These are phyloP conservation scores for Lysiphlebus fabarum DNA, from an alignment of 1,140 invertebrate species.

Conservation along the genomic window DNA sequence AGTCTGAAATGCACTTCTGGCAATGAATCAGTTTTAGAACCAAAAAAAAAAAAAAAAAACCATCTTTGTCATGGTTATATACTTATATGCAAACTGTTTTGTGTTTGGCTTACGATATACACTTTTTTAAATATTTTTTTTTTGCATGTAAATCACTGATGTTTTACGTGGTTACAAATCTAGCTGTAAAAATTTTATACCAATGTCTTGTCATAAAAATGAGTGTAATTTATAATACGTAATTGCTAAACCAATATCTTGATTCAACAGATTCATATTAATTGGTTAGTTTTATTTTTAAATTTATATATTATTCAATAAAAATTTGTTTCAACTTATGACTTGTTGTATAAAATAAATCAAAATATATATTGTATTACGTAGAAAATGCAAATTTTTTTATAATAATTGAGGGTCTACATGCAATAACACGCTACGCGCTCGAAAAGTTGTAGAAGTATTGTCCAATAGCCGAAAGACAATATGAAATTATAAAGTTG, in stretches of 20 bases:
- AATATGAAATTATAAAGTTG: too few relatives aligned
- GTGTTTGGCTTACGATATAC: conserved; percentile 23
- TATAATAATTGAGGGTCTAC: too few relatives aligned
- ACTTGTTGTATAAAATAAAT: conserved; percentile 8
- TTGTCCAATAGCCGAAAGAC: conserved; percentile 11
- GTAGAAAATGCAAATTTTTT: conserved; percentile 14
- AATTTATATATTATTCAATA: background rate
- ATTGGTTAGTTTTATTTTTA: background rate
- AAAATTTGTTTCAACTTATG: too few relatives aligned
- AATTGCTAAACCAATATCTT: too few relatives aligned
- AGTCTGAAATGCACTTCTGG: conserved; percentile 14
- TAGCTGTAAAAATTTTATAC: background rate
- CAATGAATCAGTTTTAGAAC: conserved; percentile 26
- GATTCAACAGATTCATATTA: background rate
- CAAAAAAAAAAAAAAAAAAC: background rate
- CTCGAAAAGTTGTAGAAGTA: too few relatives aligned
- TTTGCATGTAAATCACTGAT: conserved; percentile 20
- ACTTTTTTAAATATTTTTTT: background rate
- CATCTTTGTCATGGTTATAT: conserved; percentile 14
- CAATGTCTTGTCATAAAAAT: too few relatives aligned
- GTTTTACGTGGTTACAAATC: conserved; percentile 4
- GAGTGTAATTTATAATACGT: too few relatives aligned
- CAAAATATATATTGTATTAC: conserved; percentile 3
- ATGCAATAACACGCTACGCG: too few relatives aligned
- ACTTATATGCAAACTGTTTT: conserved; percentile 3